Evolutionary conservation across 2,888 invertebrate genomes (phyloP).

Genomic region (Sesamia inferens): DNA sequence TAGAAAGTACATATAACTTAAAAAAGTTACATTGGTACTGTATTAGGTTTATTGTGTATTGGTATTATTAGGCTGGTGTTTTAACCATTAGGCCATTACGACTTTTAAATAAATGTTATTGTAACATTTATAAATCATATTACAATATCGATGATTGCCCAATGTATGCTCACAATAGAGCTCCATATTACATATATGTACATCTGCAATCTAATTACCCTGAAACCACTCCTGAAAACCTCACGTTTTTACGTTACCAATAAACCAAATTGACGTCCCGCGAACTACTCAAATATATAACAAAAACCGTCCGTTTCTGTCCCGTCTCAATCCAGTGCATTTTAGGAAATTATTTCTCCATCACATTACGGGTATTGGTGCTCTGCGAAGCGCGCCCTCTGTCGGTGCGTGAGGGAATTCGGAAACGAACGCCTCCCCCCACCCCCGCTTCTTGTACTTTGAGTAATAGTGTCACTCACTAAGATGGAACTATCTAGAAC

Average conservation of each 20-base stretch:
- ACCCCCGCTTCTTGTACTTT: constrained; percentile 62
- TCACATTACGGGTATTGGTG: constrained; percentile 86
- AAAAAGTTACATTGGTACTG: too few species aligned
- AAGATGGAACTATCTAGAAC: constrained; percentile 54
- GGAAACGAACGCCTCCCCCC: constrained; percentile 68
- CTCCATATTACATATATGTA: background rate
- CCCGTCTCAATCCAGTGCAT: constrained; percentile 84
- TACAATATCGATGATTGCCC: constrained; percentile 6
- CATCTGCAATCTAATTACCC: constrained; percentile 37
- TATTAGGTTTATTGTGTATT: too few species aligned
- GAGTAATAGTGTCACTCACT: constrained; percentile 73
- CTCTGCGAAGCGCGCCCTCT: constrained; percentile 83
- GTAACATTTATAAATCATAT: too few species aligned
- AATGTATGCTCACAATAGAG: background rate
- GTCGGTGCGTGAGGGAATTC: constrained; percentile 84
- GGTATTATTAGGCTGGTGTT: too few species aligned
- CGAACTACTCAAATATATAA: constrained; percentile 82
- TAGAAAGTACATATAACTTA: too few species aligned
- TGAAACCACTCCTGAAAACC: constrained; percentile 46
- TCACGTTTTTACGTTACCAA: constrained; percentile 67
- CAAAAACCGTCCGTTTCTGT: constrained; percentile 66
- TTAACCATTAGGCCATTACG: too few species aligned
- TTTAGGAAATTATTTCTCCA: constrained; percentile 87
- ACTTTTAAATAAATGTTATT: too few species aligned
- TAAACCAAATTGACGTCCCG: constrained; percentile 83